Base-by-base conservation (phyloP, 2,113 vertebrate genomes). In the Gobio gobio region DNA sequence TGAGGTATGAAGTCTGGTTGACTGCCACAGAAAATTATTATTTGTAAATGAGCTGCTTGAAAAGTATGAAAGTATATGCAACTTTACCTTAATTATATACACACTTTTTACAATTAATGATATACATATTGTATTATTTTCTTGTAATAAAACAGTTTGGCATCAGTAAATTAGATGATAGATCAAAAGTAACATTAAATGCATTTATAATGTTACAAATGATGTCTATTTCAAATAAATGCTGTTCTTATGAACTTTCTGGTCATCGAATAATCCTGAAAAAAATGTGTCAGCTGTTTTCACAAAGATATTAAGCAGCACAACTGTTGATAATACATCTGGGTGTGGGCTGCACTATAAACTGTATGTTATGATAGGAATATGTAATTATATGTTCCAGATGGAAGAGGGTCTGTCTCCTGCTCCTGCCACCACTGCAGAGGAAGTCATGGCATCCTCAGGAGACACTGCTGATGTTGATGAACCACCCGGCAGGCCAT, bases 351-450 rank as follows among this genome's bases (percentile, higher is more conserved):
- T 77, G 26, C 40, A 63, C 9, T 24, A 40, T 78, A 10, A 64
- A 26, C 24, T n/a, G 45, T 51, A 66, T 47, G 18, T 29, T 12
- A 6, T 66, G 36, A 45, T n/a, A 1, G 0, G 80, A 59, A 56
- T 78, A 13, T 26, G 4, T 56, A 47, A 47, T 20, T 72, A 58
- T 45, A 29, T 49, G 6, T 10, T 61, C 24, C 78, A 95, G 94
- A 93, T 93, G 56, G 93, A 90, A 43, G 96, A 96, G 84, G 94
- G 92, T 33, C 93, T 92, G 20, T 95, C 94, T 3, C 97, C 97
- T 0, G 95, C 95, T 24, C 96, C 96, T 0, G 97, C 96, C 89
- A 97, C 97, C 83, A 97, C 97, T 5, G 97, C 96, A 0, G 97
- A 98, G 88, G 97, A 97, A 86, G 96, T 94, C 88, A 95, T 97